These are phyloP conservation scores for Tyria jacobaeae DNA, from an alignment of 2,888 invertebrate species.

Conservation along the genomic window DNA sequence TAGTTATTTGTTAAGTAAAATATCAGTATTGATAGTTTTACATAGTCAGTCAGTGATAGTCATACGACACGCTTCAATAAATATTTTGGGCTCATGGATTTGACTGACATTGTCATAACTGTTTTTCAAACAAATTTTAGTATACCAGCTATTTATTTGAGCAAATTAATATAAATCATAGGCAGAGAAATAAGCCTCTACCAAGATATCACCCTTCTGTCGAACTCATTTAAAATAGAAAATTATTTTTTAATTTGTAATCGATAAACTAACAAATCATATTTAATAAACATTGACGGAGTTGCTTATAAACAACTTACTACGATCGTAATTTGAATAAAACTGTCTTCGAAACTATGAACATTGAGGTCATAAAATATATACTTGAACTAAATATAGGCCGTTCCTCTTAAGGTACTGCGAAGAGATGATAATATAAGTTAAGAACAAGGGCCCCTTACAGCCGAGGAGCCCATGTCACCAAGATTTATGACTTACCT, in stretches of 20 bases:
- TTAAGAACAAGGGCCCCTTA: constrained; percentile 31
- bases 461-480: constrained; percentile 37
- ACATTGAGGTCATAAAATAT: constrained; percentile 7
- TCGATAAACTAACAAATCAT: neutral
- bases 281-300: neutral
- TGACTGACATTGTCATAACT: neutral
- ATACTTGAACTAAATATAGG: constrained; percentile 3
- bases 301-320: no score
- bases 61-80: neutral
- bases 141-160: neutral
- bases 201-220: neutral
- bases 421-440: constrained; percentile 38
- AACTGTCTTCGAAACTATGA: neutral
- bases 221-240: no score
- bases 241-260: no score
- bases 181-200: neutral
- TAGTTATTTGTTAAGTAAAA: neutral
- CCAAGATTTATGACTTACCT: constrained; percentile 47
- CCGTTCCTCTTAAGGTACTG: constrained; percentile 6
- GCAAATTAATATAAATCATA: no score
- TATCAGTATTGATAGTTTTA: neutral
- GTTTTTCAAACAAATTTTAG: neutral
- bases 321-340: no score
- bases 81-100: neutral
- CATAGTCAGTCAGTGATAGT: neutral